Percentiles rank a stretch among this genome's conserved stretches.
Evolutionary conservation across 2,113 vertebrate species (phyloP).

Genomic region (Ammodytes marinus): DNA sequence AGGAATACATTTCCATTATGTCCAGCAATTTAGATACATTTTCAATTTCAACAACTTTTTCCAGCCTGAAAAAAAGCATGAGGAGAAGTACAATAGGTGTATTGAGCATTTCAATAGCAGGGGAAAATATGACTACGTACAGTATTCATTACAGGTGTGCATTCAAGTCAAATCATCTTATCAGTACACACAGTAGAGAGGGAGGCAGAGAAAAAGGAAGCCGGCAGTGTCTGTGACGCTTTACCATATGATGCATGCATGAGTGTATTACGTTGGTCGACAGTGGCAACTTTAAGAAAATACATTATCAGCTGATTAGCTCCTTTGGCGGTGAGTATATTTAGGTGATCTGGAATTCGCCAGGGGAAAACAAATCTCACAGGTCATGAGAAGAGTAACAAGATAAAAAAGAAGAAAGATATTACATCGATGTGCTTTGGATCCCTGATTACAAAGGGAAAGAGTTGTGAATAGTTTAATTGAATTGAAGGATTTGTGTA

Average conservation of each 20-base stretch:
- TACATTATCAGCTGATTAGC: slow-evolving; percentile 24
- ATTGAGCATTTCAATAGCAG: slow-evolving; percentile 1
- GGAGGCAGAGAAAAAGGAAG: slow-evolving; percentile 37
- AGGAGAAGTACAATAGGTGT: background rate
- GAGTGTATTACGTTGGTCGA: background rate
- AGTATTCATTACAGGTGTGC: slow-evolving; percentile 1
- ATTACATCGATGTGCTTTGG: background rate
- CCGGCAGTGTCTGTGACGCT: slow-evolving; percentile 3
- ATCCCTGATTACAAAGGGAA: background rate
- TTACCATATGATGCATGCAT: slow-evolving; percentile 20
- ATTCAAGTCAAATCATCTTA: background rate
- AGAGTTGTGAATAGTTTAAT: background rate
- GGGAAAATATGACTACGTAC: background rate
- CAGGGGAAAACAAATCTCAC: background rate
- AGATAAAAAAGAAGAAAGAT: background rate
- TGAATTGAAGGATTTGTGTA: too few relatives aligned
- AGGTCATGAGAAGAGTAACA: slow-evolving; percentile 13
- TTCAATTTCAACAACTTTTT: slow-evolving; percentile 13
- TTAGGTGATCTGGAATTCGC: background rate
- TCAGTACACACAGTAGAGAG: slow-evolving; percentile 8
- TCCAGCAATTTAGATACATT: background rate
- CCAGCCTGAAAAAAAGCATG: background rate
- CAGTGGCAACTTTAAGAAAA: background rate
- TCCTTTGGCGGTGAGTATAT: background rate
- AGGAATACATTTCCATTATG: background rate